Percentiles rank a stretch among this genome's conserved stretches.
Conservation (phyloP, 1,140 invertebrate genomes). For the Bombus consobrinus region DNA sequence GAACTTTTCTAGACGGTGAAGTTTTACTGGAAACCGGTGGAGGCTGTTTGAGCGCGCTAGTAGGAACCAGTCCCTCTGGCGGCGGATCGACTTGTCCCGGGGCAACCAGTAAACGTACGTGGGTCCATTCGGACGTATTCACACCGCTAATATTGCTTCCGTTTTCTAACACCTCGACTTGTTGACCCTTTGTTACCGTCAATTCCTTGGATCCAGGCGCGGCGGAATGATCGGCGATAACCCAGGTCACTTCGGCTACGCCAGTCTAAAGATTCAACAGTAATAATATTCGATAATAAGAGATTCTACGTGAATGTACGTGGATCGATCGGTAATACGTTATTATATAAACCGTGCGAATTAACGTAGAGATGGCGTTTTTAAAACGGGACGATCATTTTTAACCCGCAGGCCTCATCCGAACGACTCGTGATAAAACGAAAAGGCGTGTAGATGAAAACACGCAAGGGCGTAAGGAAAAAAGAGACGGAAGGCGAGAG, state of each 20-base stretch:
- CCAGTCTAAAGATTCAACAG: slow-evolving; percentile 83
- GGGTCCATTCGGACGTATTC: slow-evolving; percentile 80
- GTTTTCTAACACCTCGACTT: slow-evolving; percentile 94
- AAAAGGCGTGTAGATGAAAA: neutral
- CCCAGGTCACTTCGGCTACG: slow-evolving; percentile 93
- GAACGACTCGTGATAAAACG: neutral
- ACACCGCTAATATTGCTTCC: slow-evolving; percentile 67
- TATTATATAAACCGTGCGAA: too few relatives aligned
- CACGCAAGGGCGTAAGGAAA: neutral
- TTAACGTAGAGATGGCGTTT: neutral
- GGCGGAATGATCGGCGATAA: slow-evolving; percentile 91
- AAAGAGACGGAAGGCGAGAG: neutral
- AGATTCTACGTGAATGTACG: too few relatives aligned
- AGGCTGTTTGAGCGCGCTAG: slow-evolving; percentile 91
- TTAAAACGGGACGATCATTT: neutral
- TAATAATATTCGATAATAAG: neutral
- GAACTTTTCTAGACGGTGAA: slow-evolving; percentile 85
- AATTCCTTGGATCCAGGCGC: slow-evolving; percentile 88
- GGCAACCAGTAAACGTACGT: slow-evolving; percentile 79
- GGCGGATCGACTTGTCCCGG: slow-evolving; percentile 84
- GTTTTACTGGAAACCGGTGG: slow-evolving; percentile 84
- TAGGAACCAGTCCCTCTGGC: slow-evolving; percentile 92
- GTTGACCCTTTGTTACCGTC: slow-evolving; percentile 92
- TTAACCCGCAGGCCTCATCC: neutral
- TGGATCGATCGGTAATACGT: too few relatives aligned